Evolutionary conservation across 2,797 vertebrate species (phyloP), one percentile per base, ranked within the genome.

Genomic region (Myotis daubentonii): DNA sequence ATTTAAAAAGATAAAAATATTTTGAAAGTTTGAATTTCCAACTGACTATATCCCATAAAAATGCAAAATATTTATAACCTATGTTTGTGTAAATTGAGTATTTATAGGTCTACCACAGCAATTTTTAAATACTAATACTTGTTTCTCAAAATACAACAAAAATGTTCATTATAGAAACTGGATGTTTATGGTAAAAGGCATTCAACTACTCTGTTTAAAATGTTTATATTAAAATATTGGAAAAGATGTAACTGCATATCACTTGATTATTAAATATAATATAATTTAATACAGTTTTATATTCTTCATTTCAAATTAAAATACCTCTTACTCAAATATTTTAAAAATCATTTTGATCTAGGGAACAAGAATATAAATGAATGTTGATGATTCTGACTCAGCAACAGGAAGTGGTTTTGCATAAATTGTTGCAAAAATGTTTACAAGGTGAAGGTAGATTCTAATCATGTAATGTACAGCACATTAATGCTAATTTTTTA

Each of bases 351-450:
- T 79, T 89, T 82, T 90, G 47, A 92, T 76, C 47, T 95, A 87
- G 22, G 57, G 85, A 86, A 38, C 47, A 89, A 85, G 44, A 84
- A n/a, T 94, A 75, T 49, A 91, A 68, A 49, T 85, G 41, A 49
- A 93, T 91, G 36, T 25, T 91, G 82, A 88, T 49, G 30, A 92
- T 75, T 38, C 66, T 66, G 65, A 90, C 47, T 88, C 86, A 96
- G 92, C 79, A 91, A 88, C 49, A 93, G 76, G 60, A 94, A 94
- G 95, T 79, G 75, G 91, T n/a, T 92, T 68, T 36, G 5, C 47
- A 41, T 41, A 94, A 94, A 71, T 36, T 84, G 44, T 28, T 88
- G 25, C 44, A 82, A 91, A 94, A 92, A 41, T 89, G 51, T 89
- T 94, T 87, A 87, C 23, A 75, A 91, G 76, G 62, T 12, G 87